Base-by-base conservation (phyloP, 1,140 invertebrate genomes). In the Triops cancriformis region DNA sequence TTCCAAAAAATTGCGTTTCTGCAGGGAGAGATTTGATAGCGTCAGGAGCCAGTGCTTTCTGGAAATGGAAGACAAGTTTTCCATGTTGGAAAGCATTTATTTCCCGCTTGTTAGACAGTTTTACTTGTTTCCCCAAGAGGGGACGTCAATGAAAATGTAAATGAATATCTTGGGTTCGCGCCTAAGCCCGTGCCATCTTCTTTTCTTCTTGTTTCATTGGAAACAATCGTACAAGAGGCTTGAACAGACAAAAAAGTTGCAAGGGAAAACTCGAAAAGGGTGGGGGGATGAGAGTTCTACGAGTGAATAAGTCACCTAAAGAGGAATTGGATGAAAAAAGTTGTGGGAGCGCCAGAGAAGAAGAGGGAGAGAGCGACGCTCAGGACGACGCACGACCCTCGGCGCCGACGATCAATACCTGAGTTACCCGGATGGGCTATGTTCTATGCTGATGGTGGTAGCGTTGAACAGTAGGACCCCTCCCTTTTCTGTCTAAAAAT, bases 301-400 rank as follows among this genome's bases (percentile, higher is more conserved):
- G 51, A 64, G n/a, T 14, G 51, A 64, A 64, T 64, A 64, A 64
- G 51, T 64, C 51, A 64, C 51, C 10, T 14, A 64, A 64, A 64
- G 51, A 64, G 51, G n/a, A 64, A 64, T 64, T 64, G 51, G 18
- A 64, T 64, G 51, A 64, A 64, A 64, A n/a, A 64, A 64, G 18
- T 64, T 23, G 18, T 23, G 51, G 43, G 43, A 64, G 51, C 51
- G 7, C 14, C 11, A 64, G 14, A 64, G 23, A 23, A 64, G 0
- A 64, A 14, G 5, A 12, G 51, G 51, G 45, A 23, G 14, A 23
- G 23, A 3, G 51, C 51, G 51, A 64, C 51, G 51, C 51, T 23
- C 3, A 23, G 51, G 51, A 64, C 51, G 51, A 64, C 51, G 51
- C 51, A 64, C 51, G 14, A 64, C 51, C 3, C 51, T 64, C 51